A percentile compares a stretch with the other conserved stretches of the same genome.
These are phyloP conservation scores for Barnardius zonarius DNA, from an alignment of 2,113 vertebrate species.

Conservation along the genomic window DNA sequence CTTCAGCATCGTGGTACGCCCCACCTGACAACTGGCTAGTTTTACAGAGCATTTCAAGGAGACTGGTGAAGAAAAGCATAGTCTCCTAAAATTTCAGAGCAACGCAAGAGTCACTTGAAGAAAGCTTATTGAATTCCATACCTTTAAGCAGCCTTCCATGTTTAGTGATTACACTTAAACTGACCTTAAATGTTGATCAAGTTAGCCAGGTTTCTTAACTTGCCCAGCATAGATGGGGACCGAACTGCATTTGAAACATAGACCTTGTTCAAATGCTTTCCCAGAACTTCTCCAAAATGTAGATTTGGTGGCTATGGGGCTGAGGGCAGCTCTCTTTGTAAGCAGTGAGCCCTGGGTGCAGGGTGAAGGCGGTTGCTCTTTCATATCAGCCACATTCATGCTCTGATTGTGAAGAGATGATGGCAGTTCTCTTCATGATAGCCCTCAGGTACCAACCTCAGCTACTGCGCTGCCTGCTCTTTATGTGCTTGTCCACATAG, in stretches of 20 bases:
- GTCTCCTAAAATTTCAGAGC: not conserved
- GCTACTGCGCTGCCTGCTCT: accelerated
- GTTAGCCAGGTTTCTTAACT: not conserved
- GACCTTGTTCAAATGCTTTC: not conserved
- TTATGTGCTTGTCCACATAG: not conserved
- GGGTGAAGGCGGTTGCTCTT: not conserved
- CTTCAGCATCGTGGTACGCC: accelerated
- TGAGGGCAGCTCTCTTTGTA: not conserved
- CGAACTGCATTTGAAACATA: not conserved
- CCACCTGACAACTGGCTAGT: not conserved
- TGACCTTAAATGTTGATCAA: not conserved
- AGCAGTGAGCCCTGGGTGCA: not conserved
- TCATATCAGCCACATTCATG: not conserved
- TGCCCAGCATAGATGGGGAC: not conserved
- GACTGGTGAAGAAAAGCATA: not conserved
- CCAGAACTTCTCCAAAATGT: not conserved
- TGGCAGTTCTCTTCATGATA: not conserved
- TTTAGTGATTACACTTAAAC: not conserved
- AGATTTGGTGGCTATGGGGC: not conserved
- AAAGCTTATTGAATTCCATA: not conserved
- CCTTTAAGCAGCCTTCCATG: not conserved
- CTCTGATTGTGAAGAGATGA: accelerated
- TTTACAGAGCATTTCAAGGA: not conserved
- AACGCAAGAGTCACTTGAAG: not conserved
- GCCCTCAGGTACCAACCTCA: not conserved